Percentiles rank a stretch among this genome's conserved stretches.
Conservation (phyloP, 2,888 invertebrate genomes). For the Agriopis marginaria region DNA sequence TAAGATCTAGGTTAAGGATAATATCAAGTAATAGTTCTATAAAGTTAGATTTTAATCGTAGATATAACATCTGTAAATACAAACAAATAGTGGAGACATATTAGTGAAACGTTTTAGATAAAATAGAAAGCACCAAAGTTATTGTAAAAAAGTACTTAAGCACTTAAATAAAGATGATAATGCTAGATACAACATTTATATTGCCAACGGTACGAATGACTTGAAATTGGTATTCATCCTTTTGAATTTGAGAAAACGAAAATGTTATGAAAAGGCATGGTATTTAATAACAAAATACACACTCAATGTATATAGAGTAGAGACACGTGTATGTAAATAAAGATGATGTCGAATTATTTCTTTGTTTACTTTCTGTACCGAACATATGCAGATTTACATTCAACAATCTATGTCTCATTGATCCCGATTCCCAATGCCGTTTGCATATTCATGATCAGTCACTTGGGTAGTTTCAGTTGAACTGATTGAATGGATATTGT, state of each 20-base stretch:
- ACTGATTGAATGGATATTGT: conserved; percentile 24
- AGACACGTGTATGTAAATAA: conserved; percentile 38
- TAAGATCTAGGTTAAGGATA: not conserved
- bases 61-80: conserved; percentile 26
- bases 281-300: conserved; percentile 13
- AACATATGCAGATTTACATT: conserved; percentile 4
- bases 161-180: not conserved
- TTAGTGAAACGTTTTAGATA: conserved; percentile 45
- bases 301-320: conserved; percentile 19
- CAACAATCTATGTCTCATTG: conserved; percentile 33
- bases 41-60: not conserved
- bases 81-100: conserved; percentile 39
- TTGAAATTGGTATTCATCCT: conserved; percentile 6
- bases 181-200: not conserved
- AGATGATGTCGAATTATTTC: conserved; percentile 27
- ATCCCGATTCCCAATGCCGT: conserved; percentile 34
- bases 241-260: not conserved
- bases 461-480: conserved; percentile 24
- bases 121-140: conserved; percentile 26
- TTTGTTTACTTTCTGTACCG: conserved; percentile 14
- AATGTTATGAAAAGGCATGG: conserved; percentile 7
- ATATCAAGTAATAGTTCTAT: conserved; percentile 1
- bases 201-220: conserved; percentile 8
- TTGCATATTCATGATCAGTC: conserved; percentile 40
- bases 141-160: conserved; percentile 21